Evolutionary conservation across 92 coral and sea anemone genomes (phyloP), one percentile per base, ranked within the genome.

Genomic region (Phymanthus crucifer): DNA sequence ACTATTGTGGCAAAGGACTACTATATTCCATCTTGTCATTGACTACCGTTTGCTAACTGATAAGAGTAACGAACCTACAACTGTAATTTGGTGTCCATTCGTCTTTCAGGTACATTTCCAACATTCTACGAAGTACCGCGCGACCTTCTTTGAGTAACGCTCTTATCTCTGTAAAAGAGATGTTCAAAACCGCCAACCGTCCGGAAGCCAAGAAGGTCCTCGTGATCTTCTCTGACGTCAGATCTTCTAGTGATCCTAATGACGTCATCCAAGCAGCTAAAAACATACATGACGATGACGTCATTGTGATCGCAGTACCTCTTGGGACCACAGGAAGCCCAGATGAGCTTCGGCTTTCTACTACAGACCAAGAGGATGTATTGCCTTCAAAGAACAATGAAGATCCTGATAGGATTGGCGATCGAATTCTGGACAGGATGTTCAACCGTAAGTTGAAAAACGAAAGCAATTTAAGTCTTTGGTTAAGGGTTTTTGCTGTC

Each of bases 211-310:
- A 87, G 72, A 94, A 92, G 72, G 90, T 92, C 43, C 73, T 94
- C 72, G 90, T 94, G n/a, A 72, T 94, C n/a, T 86, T 94, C 80
- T 87, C 91, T 4, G 98, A 94, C 45, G 86, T 67, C 45, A 89
- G 86, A 80, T 92, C 97, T 38, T 87, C 76, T 9, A 92, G 97
- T 80, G 65, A 81, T 73, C 71, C 74, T 16, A 75, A 78, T n/a
- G 76, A 92, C 64, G 87, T 89, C 21, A 70, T 50, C 66, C 85
- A 88, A 31, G 88, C 89, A 19, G 87, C 90, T 3, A 72, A 90
- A 61, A 71, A 82, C 40, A 48, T 95, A 26, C 87, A 84, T 58
- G 85, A 87, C 2, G 72, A 78, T 66, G 83, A 90, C 72, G 86
- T 92, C 32, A 89, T 85, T 27, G 87, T 95, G 29, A 76, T 95